Evolutionary conservation across 2,113 vertebrate species (phyloP).

Genomic region (Ranitomeya imitator): DNA sequence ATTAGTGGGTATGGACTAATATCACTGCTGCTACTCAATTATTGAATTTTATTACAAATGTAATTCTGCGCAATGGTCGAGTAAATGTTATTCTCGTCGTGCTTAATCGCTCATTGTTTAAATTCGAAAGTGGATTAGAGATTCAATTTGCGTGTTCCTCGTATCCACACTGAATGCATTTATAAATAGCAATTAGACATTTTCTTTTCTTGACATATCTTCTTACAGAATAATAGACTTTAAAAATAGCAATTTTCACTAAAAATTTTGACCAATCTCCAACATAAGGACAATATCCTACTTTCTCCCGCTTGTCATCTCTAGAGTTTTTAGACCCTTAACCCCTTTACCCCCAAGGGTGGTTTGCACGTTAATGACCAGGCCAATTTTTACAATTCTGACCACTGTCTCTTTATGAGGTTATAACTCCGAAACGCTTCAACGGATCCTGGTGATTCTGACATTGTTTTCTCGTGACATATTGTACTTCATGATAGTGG

Average conservation of each 20-base stretch:
- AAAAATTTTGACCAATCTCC: neutral
- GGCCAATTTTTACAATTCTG: no score
- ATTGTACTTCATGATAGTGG: no score
- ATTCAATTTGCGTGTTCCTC: slow-evolving; percentile 1
- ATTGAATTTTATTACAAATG: neutral
- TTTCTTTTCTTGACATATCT: slow-evolving; percentile 22
- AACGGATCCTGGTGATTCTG: no score
- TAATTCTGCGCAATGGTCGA: neutral
- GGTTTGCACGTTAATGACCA: no score
- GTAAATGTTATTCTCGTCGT: slow-evolving; percentile 12
- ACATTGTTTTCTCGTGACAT: no score
- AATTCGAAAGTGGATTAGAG: slow-evolving; percentile 25
- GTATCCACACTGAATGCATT: neutral
- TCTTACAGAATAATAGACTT: slow-evolving; percentile 22
- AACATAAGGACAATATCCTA: neutral
- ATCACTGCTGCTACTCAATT: slow-evolving; percentile 1
- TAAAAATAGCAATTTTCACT: slow-evolving; percentile 21
- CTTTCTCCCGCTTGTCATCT: neutral
- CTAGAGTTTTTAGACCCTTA: neutral
- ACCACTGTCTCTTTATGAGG: no score
- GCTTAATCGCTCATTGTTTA: slow-evolving; percentile 21
- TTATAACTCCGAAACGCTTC: no score
- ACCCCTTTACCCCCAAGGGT: no score
- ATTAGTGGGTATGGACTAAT: neutral
- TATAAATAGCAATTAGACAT: slow-evolving; percentile 46